These are phyloP conservation scores for Mayetiola destructor DNA, from an alignment of 2,888 invertebrate species.

Conservation along the genomic window DNA sequence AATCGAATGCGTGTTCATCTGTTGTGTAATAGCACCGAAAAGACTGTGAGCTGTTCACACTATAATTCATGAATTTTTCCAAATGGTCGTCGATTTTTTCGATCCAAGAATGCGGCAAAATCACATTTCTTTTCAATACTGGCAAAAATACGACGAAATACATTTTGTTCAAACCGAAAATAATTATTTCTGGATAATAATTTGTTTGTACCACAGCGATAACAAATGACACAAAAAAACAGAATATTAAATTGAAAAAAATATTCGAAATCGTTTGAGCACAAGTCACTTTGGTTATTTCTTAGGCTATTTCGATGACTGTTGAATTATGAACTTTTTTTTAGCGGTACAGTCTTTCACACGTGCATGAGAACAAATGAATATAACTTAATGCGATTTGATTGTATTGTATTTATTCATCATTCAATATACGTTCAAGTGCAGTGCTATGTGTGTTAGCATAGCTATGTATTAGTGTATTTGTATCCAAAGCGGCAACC, in stretches of 20 bases:
- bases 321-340: too few species aligned
- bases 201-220: too few species aligned
- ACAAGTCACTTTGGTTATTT: neutral
- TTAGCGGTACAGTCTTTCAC: too few species aligned
- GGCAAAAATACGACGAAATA: neutral
- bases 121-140: neutral
- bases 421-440: too few species aligned
- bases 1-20: neutral
- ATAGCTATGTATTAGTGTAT: too few species aligned
- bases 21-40: neutral
- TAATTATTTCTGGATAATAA: neutral
- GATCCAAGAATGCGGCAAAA: neutral
- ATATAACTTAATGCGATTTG: neutral
- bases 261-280: too few species aligned
- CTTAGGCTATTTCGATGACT: neutral
- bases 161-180: neutral
- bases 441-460: too few species aligned
- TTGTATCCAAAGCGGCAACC: too few species aligned
- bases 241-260: too few species aligned
- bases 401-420: neutral
- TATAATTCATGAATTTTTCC: neutral
- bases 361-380: neutral
- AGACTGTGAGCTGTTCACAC: neutral
- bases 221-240: too few species aligned
- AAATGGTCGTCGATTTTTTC: neutral